phyloP scores from a whole-genome alignment of 1,140 invertebrate species.

The Drosophila varians region DNA sequence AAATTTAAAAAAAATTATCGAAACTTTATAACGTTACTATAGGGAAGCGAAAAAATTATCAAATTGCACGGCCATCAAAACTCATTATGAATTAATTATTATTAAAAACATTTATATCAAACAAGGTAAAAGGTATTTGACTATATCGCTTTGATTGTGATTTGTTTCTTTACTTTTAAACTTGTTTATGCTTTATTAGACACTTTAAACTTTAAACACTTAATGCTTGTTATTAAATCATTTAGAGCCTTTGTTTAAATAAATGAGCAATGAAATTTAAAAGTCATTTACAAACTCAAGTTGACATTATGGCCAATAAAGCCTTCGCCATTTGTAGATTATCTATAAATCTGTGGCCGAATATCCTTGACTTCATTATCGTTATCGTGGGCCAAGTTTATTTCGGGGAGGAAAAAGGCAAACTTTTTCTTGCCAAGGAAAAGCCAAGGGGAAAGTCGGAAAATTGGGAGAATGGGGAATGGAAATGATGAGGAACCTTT shows the following conservation, averaged over 20 bases:
- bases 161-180: neutral
- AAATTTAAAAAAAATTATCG: neutral
- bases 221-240: conserved; percentile 14
- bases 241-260: conserved; percentile 1
- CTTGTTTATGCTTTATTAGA: neutral
- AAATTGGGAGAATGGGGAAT: too few relatives aligned
- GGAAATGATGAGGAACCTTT: conserved; percentile 20
- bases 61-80: too few relatives aligned
- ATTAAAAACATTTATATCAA: neutral
- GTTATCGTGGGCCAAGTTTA: conserved; percentile 27
- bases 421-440: conserved; percentile 18
- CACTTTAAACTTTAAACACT: neutral
- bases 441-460: neutral
- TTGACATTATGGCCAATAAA: conserved; percentile 35
- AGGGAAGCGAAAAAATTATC: too few relatives aligned
- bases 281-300: conserved; percentile 17
- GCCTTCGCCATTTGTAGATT: conserved; percentile 15
- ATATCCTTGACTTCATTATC: conserved; percentile 37
- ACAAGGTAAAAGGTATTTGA: too few relatives aligned
- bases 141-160: too few relatives aligned
- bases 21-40: neutral
- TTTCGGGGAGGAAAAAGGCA: neutral
- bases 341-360: conserved; percentile 37
- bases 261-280: conserved; percentile 26
- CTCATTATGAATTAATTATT: too few relatives aligned